Percentiles rank a stretch among this genome's conserved stretches.
Conservation (phyloP, 2,797 vertebrate species). For the Gephyroberyx darwinii region DNA sequence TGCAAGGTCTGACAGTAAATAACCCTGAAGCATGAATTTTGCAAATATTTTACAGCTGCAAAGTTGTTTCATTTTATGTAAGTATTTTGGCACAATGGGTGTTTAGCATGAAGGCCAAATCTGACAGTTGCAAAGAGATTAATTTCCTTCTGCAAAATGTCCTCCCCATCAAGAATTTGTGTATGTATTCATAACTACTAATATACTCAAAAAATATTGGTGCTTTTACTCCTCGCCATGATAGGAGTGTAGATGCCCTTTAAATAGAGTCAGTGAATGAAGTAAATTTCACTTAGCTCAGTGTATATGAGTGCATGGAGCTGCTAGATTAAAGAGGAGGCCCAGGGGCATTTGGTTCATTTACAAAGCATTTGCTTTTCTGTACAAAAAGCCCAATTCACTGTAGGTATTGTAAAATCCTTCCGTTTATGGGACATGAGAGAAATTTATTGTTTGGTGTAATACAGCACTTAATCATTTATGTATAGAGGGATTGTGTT, state of each 20-base stretch:
- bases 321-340: slow-evolving; percentile 76
- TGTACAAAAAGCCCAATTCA: slow-evolving; percentile 76
- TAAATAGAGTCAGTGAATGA: slow-evolving; percentile 24
- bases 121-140: background rate
- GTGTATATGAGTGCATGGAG: slow-evolving; percentile 46
- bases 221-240: background rate
- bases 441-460: slow-evolving; percentile 73
- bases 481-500: slow-evolving; percentile 55
- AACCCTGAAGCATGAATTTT: too few species aligned
- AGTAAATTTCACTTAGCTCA: slow-evolving; percentile 46
- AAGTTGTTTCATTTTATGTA: too few species aligned
- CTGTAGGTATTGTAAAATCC: slow-evolving; percentile 83
- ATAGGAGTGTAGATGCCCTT: slow-evolving; percentile 25
- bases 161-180: background rate
- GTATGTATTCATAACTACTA: background rate
- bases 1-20: too few species aligned
- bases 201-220: background rate
- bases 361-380: slow-evolving; percentile 78
- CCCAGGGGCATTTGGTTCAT: slow-evolving; percentile 80
- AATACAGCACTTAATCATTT: slow-evolving; percentile 68
- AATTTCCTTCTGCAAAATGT: background rate
- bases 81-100: background rate
- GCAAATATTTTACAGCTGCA: too few species aligned
- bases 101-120: background rate
- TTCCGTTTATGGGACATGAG: slow-evolving; percentile 74